Percentiles rank a stretch among this genome's conserved stretches.
Conservation (phyloP, 2,888 invertebrate species). For the Drosophila buzzatii region DNA sequence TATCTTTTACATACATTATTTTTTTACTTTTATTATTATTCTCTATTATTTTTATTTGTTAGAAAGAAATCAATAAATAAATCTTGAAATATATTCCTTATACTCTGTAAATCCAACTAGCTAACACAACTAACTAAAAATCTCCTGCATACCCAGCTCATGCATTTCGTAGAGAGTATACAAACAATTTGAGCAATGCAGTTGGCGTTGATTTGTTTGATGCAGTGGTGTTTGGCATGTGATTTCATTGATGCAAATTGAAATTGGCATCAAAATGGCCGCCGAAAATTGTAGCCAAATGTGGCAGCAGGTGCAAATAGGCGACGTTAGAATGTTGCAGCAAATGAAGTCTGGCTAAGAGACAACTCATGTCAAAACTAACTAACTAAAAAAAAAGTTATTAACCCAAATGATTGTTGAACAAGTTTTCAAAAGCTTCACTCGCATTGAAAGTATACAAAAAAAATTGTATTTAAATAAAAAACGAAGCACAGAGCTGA, state of each 20-base stretch:
- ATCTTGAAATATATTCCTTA: too few species aligned
- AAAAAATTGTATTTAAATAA: slow-evolving; percentile 27
- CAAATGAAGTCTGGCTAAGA: slow-evolving; percentile 6
- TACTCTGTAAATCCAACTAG: too few species aligned
- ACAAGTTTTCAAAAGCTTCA: slow-evolving; percentile 28
- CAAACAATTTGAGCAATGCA: slow-evolving; percentile 26
- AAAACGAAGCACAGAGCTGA: slow-evolving; percentile 35
- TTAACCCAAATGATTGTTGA: slow-evolving; percentile 9
- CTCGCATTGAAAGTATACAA: slow-evolving; percentile 14
- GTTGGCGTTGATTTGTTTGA: slow-evolving; percentile 37
- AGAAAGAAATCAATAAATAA: too few species aligned
- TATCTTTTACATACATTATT: too few species aligned
- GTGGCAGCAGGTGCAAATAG: slow-evolving; percentile 40
- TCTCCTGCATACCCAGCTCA: not conserved
- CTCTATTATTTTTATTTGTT: too few species aligned
- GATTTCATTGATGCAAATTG: slow-evolving; percentile 63
- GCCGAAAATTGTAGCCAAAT: slow-evolving; percentile 18
- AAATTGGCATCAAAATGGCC: slow-evolving; percentile 57
- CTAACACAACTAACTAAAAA: not conserved
- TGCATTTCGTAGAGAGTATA: not conserved
- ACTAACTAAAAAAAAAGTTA: slow-evolving; percentile 1
- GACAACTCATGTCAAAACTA: not conserved
- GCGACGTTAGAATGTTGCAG: slow-evolving; percentile 31
- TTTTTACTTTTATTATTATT: too few species aligned
- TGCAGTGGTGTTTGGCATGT: slow-evolving; percentile 45